A percentile compares a stretch with the other conserved stretches of the same genome.
Conservation (phyloP, 2,797 vertebrate genomes). For the Vultur gryphus region DNA sequence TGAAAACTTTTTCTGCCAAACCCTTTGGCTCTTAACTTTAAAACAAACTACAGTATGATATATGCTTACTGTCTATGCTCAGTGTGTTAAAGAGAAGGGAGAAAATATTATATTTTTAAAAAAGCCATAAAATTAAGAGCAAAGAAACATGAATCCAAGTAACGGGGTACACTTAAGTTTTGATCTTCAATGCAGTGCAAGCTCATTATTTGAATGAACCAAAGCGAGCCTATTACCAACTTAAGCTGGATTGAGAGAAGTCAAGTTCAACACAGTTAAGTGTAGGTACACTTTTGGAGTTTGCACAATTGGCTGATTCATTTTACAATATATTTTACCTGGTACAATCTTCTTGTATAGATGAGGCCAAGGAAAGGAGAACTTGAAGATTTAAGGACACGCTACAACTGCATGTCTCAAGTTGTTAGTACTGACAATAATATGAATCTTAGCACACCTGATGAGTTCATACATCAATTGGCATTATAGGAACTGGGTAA, state of each 20-base stretch:
- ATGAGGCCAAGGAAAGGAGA: not conserved
- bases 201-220: not conserved
- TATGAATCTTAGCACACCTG: not conserved
- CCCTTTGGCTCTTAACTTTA: conserved; percentile 14
- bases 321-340: not conserved
- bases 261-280: not conserved
- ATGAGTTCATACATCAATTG: not conserved
- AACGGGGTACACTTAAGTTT: not conserved
- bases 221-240: not conserved
- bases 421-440: not conserved
- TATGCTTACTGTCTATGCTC: not conserved
- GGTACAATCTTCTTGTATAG: not conserved
- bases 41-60: conserved; percentile 6
- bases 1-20: conserved; percentile 21
- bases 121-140: not conserved
- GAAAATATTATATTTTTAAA: not conserved
- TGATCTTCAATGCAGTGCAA: not conserved
- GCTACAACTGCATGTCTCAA: not conserved
- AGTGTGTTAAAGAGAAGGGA: not conserved
- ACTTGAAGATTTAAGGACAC: not conserved
- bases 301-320: not conserved
- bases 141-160: not conserved
- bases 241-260: not conserved
- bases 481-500: not conserved
- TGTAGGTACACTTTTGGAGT: not conserved